Conservation (phyloP, 2,888 invertebrate species). For the Schrankia costaestrigalis region DNA sequence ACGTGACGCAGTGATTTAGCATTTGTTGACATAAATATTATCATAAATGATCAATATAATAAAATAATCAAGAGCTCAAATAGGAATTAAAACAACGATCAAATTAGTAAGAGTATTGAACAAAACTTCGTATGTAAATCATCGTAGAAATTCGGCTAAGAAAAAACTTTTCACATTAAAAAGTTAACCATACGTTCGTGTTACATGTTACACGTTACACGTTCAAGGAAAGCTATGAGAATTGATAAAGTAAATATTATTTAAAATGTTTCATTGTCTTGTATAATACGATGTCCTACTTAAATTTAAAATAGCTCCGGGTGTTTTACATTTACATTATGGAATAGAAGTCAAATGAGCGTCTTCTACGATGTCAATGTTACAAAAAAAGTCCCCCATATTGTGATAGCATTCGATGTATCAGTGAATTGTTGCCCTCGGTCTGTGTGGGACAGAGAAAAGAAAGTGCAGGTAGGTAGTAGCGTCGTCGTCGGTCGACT, state of each 20-base stretch:
- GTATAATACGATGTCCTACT: conserved; percentile 20
- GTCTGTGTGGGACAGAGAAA: conserved; percentile 70
- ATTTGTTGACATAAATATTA: too few relatives aligned
- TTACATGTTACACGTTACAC: conserved; percentile 19
- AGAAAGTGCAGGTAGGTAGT: conserved; percentile 75
- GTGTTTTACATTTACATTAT: conserved; percentile 15
- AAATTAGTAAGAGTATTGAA: too few relatives aligned
- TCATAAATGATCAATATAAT: too few relatives aligned
- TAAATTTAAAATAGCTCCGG: conserved; percentile 17
- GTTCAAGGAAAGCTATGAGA: conserved; percentile 21
- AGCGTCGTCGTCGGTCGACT: conserved; percentile 48
- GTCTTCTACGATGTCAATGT: conserved; percentile 37
- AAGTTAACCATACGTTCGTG: conserved; percentile 22
- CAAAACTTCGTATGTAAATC: conserved; percentile 11
- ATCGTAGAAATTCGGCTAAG: conserved; percentile 9
- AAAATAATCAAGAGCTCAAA: too few relatives aligned
- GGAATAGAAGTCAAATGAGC: conserved; percentile 17
- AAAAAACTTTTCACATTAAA: conserved; percentile 23
- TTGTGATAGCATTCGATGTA: conserved; percentile 50
- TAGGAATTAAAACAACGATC: too few relatives aligned
- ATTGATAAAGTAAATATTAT: conserved; percentile 25
- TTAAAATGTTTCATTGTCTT: conserved; percentile 26
- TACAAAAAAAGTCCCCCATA: conserved; percentile 47
- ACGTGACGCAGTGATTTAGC: conserved; percentile 17
- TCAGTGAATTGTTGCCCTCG: conserved; percentile 44